Evolutionary conservation across 2,113 vertebrate genomes (phyloP).

Genomic region (Leptocoma aspasia): DNA sequence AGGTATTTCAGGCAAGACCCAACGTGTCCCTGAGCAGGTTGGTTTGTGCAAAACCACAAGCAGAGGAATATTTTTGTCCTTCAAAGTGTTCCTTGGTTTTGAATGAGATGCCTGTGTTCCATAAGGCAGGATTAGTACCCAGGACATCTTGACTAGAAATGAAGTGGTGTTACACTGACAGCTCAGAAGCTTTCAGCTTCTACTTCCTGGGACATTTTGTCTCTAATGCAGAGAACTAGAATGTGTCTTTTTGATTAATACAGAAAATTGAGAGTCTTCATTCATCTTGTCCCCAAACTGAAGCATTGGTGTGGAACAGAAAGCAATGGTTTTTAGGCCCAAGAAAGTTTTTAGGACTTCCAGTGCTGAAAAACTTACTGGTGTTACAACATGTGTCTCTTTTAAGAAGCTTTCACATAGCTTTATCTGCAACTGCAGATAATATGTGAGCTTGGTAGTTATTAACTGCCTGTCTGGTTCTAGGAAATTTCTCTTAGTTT

Average conservation of each 20-base stretch:
- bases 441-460: background rate
- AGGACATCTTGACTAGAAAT: background rate
- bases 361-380: background rate
- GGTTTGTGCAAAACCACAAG: background rate
- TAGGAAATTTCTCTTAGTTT: background rate
- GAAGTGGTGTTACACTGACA: background rate
- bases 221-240: background rate
- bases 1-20: constrained; percentile 44
- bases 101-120: background rate
- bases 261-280: background rate
- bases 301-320: background rate
- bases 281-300: background rate
- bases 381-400: background rate
- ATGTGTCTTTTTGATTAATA: background rate
- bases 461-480: background rate
- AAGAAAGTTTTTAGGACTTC: background rate
- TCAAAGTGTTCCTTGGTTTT: background rate
- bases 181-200: background rate
- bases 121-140: background rate
- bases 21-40: background rate
- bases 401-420: background rate
- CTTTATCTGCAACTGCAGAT: background rate
- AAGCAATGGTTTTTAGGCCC: background rate
- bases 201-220: background rate
- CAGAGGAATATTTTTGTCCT: background rate